Conservation (phyloP, 2,797 vertebrate species). For the Serranus cabrilla region DNA sequence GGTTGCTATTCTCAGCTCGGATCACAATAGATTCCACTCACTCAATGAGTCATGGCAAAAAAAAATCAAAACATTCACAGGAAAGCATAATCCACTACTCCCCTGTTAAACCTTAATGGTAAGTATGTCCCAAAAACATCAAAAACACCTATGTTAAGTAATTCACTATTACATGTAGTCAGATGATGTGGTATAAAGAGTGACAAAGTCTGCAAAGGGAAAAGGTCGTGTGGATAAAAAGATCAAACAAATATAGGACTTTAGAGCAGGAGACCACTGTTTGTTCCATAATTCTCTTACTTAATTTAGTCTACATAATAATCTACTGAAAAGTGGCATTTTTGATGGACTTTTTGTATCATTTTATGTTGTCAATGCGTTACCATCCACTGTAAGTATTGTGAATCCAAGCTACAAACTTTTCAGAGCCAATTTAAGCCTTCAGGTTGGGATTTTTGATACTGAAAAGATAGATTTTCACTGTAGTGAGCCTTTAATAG, state of each 20-base stretch:
- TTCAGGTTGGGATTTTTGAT: background rate
- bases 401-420: background rate
- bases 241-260: too few relatives aligned
- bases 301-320: too few relatives aligned
- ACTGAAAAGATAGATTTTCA: slow-evolving; percentile 10
- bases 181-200: too few relatives aligned
- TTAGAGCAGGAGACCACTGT: too few relatives aligned
- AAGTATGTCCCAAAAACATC: background rate
- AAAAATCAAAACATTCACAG: background rate
- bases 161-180: too few relatives aligned
- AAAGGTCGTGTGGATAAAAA: too few relatives aligned
- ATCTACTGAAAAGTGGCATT: too few relatives aligned
- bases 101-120: background rate
- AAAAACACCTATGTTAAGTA: too few relatives aligned
- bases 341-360: too few relatives aligned
- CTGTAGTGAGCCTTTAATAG: slow-evolving; percentile 51
- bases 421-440: slow-evolving; percentile 4
- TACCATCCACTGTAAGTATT: background rate
- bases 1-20: background rate
- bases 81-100: background rate
- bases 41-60: background rate
- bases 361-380: too few relatives aligned
- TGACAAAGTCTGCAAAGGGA: too few relatives aligned
- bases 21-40: background rate
- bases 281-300: too few relatives aligned